Evolutionary conservation across 53 echinoderm and acorn worm species (phyloP), one percentile per base, ranked within the genome.

Genomic region (Actinopyga echinites): DNA sequence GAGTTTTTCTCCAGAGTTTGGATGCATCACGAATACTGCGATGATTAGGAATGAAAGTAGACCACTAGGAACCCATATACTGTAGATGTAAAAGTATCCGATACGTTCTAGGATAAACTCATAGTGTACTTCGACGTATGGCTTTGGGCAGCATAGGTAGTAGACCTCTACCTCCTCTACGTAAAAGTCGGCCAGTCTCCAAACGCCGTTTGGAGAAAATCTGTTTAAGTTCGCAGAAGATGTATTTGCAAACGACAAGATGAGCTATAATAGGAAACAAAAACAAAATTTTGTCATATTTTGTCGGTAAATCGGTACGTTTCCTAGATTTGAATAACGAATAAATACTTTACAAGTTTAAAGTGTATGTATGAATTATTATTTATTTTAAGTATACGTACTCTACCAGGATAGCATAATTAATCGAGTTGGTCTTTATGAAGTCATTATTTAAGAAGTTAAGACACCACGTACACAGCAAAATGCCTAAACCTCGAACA

Each of bases 1-100:
- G n/a, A n/a, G n/a, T 75, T 90, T 90, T 68, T 90, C 90, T 30
- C 90, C 90, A 4, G 90, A 90, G 44, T 90, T 86, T 3, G 90
- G 86, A 59, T 86, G 90, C 62, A 90, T 59, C 44, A 83, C 74
- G 67, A 86, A 90, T 19, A 90, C 86, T n/a, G 86, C 82, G 0
- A 90, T 43, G 37, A 65, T 86, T 42, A 90, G 53, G 38, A 83
- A 44, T 5, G 90, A 86, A 2, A 90, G 67, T 8, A 90, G 57
- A 2, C 82, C 60, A 40, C 65, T 83, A 0, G 90, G 90, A 17
- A 90, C 44, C 26, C 86, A 79, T 30, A 90, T 86, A 61, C 86
- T 90, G 28, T 86, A 28, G 25, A 86, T 57, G 83, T 90, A 86
- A 56, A 83, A 86, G 33, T 75, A 64, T 17, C 86, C 86, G 23